phyloP scores from a whole-genome alignment of 2,113 vertebrate species.

The Chionis minor region DNA sequence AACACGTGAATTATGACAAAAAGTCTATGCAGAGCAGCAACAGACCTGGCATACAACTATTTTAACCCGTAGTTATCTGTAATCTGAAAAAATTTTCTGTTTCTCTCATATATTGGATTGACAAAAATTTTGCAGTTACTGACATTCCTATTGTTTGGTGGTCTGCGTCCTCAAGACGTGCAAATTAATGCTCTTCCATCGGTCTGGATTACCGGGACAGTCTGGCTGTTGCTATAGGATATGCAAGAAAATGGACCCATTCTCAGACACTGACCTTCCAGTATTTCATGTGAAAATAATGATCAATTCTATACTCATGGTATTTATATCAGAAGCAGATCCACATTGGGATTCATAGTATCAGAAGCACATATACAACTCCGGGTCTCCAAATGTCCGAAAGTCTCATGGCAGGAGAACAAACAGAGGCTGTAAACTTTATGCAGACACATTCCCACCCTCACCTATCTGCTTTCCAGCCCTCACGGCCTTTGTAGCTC shows the following conservation, averaged over 20 bases:
- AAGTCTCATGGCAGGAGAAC: neutral
- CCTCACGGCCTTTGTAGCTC: neutral
- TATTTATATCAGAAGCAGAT: neutral
- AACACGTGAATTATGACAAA: neutral
- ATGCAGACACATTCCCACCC: neutral
- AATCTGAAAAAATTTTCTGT: neutral
- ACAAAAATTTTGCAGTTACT: neutral
- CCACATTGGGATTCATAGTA: neutral
- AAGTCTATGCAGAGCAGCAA: neutral
- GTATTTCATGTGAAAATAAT: neutral
- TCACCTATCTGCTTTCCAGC: neutral
- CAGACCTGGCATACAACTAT: neutral
- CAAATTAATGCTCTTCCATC: neutral
- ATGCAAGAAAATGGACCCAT: neutral
- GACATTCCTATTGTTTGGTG: neutral
- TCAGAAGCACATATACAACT: neutral
- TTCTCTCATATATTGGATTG: neutral
- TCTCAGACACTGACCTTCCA: neutral
- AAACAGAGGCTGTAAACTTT: neutral
- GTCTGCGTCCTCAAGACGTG: neutral
- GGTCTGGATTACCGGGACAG: neutral
- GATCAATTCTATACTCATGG: neutral
- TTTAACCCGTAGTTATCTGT: neutral
- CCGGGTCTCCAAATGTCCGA: fast-evolving
- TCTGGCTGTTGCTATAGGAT: neutral